Base-by-base conservation (phyloP, 2,888 invertebrate genomes). In the Dastarcus helophoroides region DNA sequence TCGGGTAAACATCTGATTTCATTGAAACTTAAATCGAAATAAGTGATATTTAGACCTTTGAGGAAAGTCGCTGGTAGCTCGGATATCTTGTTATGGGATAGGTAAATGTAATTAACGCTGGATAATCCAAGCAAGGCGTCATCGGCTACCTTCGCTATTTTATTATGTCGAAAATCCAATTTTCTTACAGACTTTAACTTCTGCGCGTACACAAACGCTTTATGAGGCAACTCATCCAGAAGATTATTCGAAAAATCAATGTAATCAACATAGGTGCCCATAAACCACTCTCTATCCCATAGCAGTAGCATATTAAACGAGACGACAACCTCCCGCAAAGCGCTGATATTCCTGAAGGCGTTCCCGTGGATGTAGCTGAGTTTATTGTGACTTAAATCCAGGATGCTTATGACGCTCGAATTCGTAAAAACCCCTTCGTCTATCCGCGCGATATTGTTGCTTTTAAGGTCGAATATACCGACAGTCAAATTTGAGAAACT, bases 151-250 rank as follows among this genome's bases (percentile, higher is more conserved):
- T 19, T 19, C n/a, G 19, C n/a, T 7, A 19, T 6, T 19, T 19
- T 19, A n/a, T 19, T 19, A n/a, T 19, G 6, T 19, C n/a, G 6
- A 19, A 19, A 19, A n/a, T 19, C n/a, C n/a, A 19, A 19, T n/a
- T 6, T 19, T 7, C 19, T 6, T 6, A 19, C n/a, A n/a, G n/a
- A 6, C 7, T n/a, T 6, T n/a, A 6, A 6, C 6, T 19, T 6
- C n/a, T 19, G 6, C 19, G 19, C 19, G n/a, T 7, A 19, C n/a
- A 7, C n/a, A 19, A 19, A 19, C n/a, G 19, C 19, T 7, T 19
- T n/a, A 7, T 19, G 7, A 19, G 19, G 19, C n/a, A 19, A 7
- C n/a, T 19, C 19, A 7, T 19, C n/a, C 19, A 19, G 19, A 7
- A 19, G n/a, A 19, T 19, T 19, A 7, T 19, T n/a, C 6, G 19